Evolutionary conservation across 1,140 invertebrate genomes (phyloP), one percentile per base, ranked within the genome.

Genomic region (Halyomorpha halys): DNA sequence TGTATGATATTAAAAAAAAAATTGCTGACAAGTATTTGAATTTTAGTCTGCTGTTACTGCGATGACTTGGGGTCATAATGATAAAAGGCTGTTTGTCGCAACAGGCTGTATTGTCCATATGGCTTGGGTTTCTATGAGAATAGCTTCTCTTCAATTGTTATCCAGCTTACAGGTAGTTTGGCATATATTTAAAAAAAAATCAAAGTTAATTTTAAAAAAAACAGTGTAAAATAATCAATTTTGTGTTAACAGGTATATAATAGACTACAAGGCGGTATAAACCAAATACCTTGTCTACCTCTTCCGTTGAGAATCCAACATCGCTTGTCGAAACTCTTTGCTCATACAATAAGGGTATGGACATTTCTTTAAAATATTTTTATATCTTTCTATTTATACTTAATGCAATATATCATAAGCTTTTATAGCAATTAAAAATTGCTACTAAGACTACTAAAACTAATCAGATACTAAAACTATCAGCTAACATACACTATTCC

Each of bases 1-100:
- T 30, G 3, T 30, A 4, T 30, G 3, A 30, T 30, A 30, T 30
- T 30, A 30, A 8, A 30, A 30, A 30, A 30, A 30, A 30, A 30
- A 30, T 30, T 3, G 27, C 3, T 30, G 27, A 30, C 27, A 8
- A 30, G 27, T 39, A 39, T 39, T 11, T 39, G 62, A 65, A 44
- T 75, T 76, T 64, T 70, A 92, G 88, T 82, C 86, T 69, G 84
- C 87, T 6, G 88, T 97, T 44, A 91, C 91, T 44, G 91, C 94
- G 6, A 77, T 98, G 69, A 98, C 94, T 1, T 98, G 94, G 94
- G 96, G 94, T 34, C 95, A 98, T 78, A 95, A 96, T 75, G 96
- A 97, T 71, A 87, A 92, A 68, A 80, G 94, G 3, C 75, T 99
- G 34, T 97, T 98, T 74, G 82, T 98, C 30, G 93, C 94, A 15